Evolutionary conservation across 2,888 invertebrate species (phyloP).

Genomic region (Bruchidius siliquastri): DNA sequence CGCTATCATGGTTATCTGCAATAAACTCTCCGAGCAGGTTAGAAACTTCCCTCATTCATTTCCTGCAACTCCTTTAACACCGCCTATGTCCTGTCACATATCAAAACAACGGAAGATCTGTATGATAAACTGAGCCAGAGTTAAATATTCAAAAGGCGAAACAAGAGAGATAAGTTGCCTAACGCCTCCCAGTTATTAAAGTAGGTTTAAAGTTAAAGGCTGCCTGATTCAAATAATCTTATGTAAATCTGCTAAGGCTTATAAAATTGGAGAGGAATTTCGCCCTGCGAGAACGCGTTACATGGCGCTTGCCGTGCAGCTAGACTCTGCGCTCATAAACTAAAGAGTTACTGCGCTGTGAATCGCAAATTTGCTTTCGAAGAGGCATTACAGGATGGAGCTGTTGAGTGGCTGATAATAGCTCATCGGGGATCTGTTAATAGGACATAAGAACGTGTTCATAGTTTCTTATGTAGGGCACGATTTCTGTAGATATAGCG

Average conservation of each 20-base stretch:
- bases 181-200: slow-evolving; percentile 39
- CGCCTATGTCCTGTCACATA: background rate
- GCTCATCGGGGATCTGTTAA: background rate
- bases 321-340: slow-evolving; percentile 9
- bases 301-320: background rate
- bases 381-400: background rate
- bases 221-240: slow-evolving; percentile 48
- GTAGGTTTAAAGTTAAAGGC: slow-evolving; percentile 45
- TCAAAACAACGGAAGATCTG: background rate
- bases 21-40: too few species aligned
- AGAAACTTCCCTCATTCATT: too few species aligned
- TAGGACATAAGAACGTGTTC: too few species aligned
- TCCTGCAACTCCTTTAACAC: too few species aligned
- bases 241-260: slow-evolving; percentile 45
- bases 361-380: background rate
- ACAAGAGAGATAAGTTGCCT: slow-evolving; percentile 20
- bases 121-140: background rate
- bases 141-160: slow-evolving; percentile 3
- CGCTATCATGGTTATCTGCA: too few species aligned
- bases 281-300: background rate
- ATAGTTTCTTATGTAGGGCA: too few species aligned
- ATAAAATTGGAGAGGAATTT: slow-evolving; percentile 28
- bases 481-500: too few species aligned
- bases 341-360: slow-evolving; percentile 15
- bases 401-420: background rate